Conservation (phyloP, 2,888 invertebrate species). For the Chaetogeoica ovagalla region DNA sequence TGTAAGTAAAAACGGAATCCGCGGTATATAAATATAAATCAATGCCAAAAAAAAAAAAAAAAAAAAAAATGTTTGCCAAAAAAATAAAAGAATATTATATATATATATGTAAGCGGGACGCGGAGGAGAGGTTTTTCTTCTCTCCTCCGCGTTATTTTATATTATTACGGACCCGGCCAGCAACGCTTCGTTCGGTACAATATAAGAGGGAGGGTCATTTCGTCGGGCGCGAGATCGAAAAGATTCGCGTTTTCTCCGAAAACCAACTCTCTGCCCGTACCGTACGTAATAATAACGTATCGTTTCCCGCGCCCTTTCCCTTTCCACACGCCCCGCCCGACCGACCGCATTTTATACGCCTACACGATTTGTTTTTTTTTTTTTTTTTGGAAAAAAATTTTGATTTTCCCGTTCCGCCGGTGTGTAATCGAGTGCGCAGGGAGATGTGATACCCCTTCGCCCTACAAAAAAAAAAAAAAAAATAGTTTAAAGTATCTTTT, state of each 20-base stretch:
- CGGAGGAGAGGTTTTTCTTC: not conserved
- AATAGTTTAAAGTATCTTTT: no score
- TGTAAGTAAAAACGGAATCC: constrained; percentile 38
- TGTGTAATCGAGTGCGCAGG: no score
- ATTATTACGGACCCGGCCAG: constrained; percentile 24
- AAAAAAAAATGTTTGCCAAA: constrained; percentile 43
- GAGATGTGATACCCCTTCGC: no score
- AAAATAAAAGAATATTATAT: constrained; percentile 15
- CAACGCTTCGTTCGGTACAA: not conserved
- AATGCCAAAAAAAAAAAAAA: constrained; percentile 23
- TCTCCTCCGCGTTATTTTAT: not conserved
- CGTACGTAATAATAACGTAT: no score
- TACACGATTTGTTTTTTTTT: no score
- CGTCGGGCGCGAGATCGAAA: constrained; percentile 4
- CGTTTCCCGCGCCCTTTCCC: not conserved
- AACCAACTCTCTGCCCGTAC: not conserved
- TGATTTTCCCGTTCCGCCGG: no score
- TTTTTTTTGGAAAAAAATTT: no score
- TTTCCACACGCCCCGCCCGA: not conserved
- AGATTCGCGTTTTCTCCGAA: constrained; percentile 21
- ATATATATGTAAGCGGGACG: not conserved
- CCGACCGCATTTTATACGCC: no score
- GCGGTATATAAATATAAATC: constrained; percentile 50
- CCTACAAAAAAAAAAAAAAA: no score
- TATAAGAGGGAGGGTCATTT: constrained; percentile 43